Evolutionary conservation across 2,113 vertebrate genomes (phyloP).

Genomic region (Pangasianodon hypophthalmus): DNA sequence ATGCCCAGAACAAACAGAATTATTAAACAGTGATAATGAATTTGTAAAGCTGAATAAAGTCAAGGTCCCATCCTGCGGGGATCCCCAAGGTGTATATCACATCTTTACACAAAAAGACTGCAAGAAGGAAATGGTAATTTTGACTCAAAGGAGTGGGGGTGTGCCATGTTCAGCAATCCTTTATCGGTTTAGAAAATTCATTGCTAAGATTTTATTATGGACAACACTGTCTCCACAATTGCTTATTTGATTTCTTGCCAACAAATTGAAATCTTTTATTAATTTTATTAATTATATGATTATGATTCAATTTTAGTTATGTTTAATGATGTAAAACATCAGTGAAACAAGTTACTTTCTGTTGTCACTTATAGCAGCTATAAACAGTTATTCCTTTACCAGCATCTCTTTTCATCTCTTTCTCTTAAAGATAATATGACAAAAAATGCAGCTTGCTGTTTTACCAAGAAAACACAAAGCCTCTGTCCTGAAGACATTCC

Average conservation of each 20-base stretch:
- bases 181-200: neutral
- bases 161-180: neutral
- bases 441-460: neutral
- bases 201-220: neutral
- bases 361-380: neutral
- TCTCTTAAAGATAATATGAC: neutral
- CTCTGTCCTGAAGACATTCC: neutral
- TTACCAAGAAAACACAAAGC: neutral
- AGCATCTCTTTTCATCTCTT: neutral
- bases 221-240: too few relatives aligned
- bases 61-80: neutral
- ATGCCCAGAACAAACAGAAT: conserved; percentile 30
- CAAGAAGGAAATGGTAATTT: conserved; percentile 2
- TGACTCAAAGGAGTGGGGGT: neutral
- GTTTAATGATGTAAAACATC: neutral
- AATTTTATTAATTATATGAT: neutral
- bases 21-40: conserved; percentile 43
- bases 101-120: neutral
- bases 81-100: neutral
- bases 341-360: neutral
- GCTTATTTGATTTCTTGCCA: neutral
- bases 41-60: conserved; percentile 38
- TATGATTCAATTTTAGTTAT: neutral
- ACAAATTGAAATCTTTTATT: neutral
- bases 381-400: neutral